Evolutionary conservation across 2,113 vertebrate genomes (phyloP).

Genomic region (Siniperca chuatsi): DNA sequence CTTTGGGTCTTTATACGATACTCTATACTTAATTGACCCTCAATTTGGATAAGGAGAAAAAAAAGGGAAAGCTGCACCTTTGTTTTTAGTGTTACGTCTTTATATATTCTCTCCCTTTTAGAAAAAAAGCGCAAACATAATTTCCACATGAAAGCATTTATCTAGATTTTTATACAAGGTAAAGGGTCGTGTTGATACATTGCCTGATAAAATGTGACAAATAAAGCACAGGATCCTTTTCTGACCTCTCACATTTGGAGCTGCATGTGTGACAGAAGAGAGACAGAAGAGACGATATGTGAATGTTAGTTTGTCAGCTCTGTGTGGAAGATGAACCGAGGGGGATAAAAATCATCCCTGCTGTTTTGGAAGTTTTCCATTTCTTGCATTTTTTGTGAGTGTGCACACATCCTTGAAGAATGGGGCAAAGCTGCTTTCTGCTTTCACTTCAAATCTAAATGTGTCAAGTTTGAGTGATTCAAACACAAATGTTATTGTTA

Average conservation of each 20-base stretch:
- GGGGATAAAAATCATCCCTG: neutral
- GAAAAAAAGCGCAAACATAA: neutral
- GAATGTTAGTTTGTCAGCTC: neutral
- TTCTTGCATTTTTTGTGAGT: neutral
- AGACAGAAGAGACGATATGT: neutral
- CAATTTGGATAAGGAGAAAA: neutral
- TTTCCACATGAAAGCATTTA: neutral
- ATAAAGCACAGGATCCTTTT: neutral
- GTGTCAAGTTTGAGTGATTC: conserved; percentile 18
- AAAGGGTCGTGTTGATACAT: neutral
- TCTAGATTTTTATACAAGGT: neutral
- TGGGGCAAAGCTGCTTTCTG: neutral
- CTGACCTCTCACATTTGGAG: conserved; percentile 2
- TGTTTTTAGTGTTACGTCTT: too few relatives aligned
- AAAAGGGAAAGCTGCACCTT: neutral
- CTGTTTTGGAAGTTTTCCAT: neutral
- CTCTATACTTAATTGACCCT: neutral
- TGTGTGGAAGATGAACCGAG: neutral
- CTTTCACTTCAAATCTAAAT: neutral
- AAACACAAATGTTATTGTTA: conserved; percentile 23
- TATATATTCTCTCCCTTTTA: neutral
- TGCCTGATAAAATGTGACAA: neutral
- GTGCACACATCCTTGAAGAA: neutral
- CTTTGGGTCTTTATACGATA: neutral
- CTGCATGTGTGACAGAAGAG: neutral